phyloP scores from a whole-genome alignment of 2,797 vertebrate species.

The Cercopithecus hamlyni region DNA sequence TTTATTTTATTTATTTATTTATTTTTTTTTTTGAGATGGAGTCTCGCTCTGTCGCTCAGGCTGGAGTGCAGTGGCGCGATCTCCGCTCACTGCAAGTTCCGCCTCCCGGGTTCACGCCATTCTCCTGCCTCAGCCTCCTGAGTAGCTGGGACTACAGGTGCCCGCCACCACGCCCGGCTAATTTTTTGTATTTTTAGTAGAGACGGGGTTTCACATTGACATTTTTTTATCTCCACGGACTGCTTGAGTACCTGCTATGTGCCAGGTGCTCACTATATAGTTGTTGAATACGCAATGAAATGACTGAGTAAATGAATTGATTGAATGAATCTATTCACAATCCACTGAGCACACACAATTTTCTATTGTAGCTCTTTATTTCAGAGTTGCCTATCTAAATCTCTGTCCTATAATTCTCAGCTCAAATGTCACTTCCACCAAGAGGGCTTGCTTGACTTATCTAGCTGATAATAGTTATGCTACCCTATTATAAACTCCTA shows the following conservation, averaged over 20 bases:
- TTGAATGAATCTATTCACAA: neutral
- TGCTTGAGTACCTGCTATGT: neutral
- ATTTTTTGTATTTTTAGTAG: too few species aligned
- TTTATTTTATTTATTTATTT: too few species aligned
- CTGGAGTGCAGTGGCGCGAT: too few species aligned
- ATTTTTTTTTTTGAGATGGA: too few species aligned
- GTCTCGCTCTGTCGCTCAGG: too few species aligned
- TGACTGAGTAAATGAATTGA: neutral
- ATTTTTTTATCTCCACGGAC: neutral
- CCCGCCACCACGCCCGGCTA: too few species aligned
- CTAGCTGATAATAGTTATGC: neutral
- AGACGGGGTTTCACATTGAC: too few species aligned
- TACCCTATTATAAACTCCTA: neutral
- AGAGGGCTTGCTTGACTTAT: neutral
- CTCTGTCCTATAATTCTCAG: neutral
- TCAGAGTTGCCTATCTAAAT: neutral
- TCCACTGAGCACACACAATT: neutral
- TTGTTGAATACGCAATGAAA: neutral
- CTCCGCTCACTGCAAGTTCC: fast-evolving
- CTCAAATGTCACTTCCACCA: neutral
- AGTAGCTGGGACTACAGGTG: too few species aligned
- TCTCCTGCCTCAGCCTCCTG: too few species aligned
- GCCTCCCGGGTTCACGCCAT: too few species aligned
- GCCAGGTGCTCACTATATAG: neutral
- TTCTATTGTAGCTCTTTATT: neutral